Base-by-base conservation (phyloP, 2,113 vertebrate genomes). In the Malurus alboscapulatus region DNA sequence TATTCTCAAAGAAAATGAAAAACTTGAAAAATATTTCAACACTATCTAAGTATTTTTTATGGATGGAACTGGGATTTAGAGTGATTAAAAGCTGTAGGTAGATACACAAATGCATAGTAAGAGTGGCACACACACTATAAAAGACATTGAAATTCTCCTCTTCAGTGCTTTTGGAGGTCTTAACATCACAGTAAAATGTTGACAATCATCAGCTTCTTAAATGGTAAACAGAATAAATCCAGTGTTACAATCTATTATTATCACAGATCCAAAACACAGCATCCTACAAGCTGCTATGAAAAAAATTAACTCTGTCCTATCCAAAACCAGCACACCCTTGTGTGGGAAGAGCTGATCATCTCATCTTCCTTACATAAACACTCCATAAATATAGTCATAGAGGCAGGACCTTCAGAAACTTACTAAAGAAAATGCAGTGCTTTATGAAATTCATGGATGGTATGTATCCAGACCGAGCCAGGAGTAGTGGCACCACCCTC, bases 271-370 rank as follows among this genome's bases (percentile, higher is more conserved):
- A 68, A 79, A 79, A 40, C 21, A 36, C 11, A 59, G 4, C 22
- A 42, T 6, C 2, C 1, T 34, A 48, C 0, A 8, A 82, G 7
- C 4, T 53, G 8, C 21, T 30, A 17, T n/a, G 13, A 51, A 69
- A 58, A 81, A 47, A 68, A 81, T 30, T 24, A 66, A 38, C 14
- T n/a, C 3, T 54, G 6, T 36, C 20, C 20, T 50, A 57, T 27
- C 14, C n/a, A 58, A 91, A 88, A 48, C 8, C 14, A 57, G 10
- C 20, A 48, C 7, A 67, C 0, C 2, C 8, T 78, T 27, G 9
- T 34, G 14, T 44, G 76, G 34, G 13, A 29, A n/a, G 51, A 67
- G 6, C 5, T 55, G 5, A 63, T 2, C 7, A 32, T 47, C 3
- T 58, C 17, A 22, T 53, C 12, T n/a, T 78, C 27, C 38, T 63